phyloP scores from a whole-genome alignment of 1,140 invertebrate species.

The Penaeus indicus region DNA sequence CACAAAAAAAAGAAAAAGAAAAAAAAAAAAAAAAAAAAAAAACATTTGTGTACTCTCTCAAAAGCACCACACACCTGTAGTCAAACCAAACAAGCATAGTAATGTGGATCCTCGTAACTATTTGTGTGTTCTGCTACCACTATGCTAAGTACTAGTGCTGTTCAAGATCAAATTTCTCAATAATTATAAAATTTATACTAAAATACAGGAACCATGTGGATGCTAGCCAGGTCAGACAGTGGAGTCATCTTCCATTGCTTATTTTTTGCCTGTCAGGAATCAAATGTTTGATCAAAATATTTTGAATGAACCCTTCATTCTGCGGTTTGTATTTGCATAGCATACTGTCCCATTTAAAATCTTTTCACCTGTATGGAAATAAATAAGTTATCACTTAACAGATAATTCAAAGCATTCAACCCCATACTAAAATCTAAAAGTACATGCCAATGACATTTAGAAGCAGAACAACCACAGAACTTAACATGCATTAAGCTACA shows the following conservation, averaged over 20 bases:
- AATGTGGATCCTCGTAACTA: too few relatives aligned
- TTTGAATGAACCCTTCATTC: not conserved
- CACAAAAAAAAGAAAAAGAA: too few relatives aligned
- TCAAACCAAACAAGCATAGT: too few relatives aligned
- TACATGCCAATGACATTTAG: slow-evolving; percentile 28
- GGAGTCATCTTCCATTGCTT: slow-evolving; percentile 39
- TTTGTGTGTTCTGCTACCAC: too few relatives aligned
- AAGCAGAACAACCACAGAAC: slow-evolving; percentile 30
- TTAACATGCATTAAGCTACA: slow-evolving; percentile 50
- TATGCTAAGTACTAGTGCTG: too few relatives aligned
- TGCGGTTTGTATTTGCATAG: not conserved
- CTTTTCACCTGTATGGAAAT: slow-evolving; percentile 39
- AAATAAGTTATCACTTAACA: not conserved
- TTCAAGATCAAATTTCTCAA: too few relatives aligned
- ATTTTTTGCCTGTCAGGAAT: slow-evolving; percentile 4
- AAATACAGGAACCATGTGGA: not conserved
- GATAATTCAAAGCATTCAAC: not conserved
- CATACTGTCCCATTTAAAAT: slow-evolving; percentile 5
- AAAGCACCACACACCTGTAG: too few relatives aligned
- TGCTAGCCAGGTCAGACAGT: slow-evolving; percentile 31
- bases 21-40: too few relatives aligned
- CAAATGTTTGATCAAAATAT: too few relatives aligned
- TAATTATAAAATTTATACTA: too few relatives aligned
- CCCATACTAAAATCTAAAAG: not conserved
- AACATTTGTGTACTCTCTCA: too few relatives aligned